These are phyloP conservation scores for Phrynosoma blainvillii DNA, from an alignment of 2,113 vertebrate species.

Conservation along the genomic window DNA sequence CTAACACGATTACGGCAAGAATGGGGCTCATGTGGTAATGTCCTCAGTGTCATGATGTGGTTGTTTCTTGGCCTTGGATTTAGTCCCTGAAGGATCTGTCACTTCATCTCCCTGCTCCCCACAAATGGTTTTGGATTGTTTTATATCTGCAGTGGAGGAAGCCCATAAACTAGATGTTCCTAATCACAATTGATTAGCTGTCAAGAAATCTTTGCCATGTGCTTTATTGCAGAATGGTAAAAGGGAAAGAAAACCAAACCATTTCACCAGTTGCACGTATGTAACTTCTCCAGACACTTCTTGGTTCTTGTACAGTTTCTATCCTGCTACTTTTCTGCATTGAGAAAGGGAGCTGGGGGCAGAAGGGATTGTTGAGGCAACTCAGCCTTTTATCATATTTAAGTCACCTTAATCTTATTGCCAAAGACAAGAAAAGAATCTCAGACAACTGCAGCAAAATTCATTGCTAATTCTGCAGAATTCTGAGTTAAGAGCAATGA, in stretches of 20 bases:
- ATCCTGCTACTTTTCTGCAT: not conserved
- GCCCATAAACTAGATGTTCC: not conserved
- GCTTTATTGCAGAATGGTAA: conserved; percentile 36
- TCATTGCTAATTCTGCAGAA: conserved; percentile 9
- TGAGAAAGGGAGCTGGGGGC: not conserved
- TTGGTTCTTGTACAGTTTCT: conserved; percentile 5
- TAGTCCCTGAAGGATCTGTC: not conserved
- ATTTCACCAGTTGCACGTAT: conserved; percentile 7
- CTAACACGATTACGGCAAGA: no score
- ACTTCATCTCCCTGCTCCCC: not conserved
- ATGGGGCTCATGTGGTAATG: no score
- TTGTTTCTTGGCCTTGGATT: not conserved
- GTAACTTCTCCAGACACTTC: conserved; percentile 20
- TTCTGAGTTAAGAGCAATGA: not conserved
- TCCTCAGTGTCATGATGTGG: no score
- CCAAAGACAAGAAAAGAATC: not conserved
- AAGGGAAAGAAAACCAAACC: conserved; percentile 10
- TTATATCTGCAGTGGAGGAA: not conserved
- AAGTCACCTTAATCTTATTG: conserved; percentile 25
- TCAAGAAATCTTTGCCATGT: not conserved
- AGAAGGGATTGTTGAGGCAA: not conserved
- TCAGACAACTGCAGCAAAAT: not conserved
- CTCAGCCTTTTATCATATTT: conserved; percentile 14
- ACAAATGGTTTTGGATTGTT: not conserved
- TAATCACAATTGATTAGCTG: not conserved